Evolutionary conservation across 2,888 invertebrate genomes (phyloP), one percentile per base, ranked within the genome.

Genomic region (Drosophila buzzatii): DNA sequence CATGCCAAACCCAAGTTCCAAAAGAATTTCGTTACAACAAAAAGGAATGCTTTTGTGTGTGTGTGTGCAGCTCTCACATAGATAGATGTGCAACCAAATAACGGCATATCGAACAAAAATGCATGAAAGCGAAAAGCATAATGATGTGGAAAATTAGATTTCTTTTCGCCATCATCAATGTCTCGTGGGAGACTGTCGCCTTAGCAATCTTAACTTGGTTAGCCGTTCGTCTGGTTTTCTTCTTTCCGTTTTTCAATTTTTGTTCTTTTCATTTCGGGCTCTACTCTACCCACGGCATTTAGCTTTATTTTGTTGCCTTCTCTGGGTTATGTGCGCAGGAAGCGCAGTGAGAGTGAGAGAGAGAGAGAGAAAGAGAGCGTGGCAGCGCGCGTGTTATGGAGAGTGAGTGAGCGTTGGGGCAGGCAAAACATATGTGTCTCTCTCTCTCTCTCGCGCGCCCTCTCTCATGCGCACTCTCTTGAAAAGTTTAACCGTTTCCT

Each of bases 81-180:
- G 72, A 70, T 70, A 45, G 23, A 45, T 45, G 45, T 70, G 63
- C 76, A 80, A 44, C 33, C 6, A 51, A 70, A 52, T 33, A 64
- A 57, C 53, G 18, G 51, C 35, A 31, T 39, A 65, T 73, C 66
- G 66, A 33, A 52, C 59, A 63, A 61, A 68, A 68, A 52, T 74
- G 70, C 8, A 12, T 27, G 55, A 85, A 81, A 85, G 82, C 63
- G 80, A 81, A 83, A 81, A 80, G 74, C 71, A 81, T 77, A 89
- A 90, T 90, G 86, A 75, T 75, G 76, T 79, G 84, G 84, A 90
- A 90, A 90, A 89, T 89, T 85, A 78, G 82, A 84, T 90, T 82
- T 89, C 67, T 45, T 70, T 65, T 37, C 47, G 18, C 18, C 52
- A 44, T 57, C 35, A 49, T 55, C 59, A 42, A 61, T 31, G 69